These are phyloP conservation scores for Pelecanoides urinatrix DNA, from an alignment of 2,113 vertebrate genomes.

Conservation along the genomic window DNA sequence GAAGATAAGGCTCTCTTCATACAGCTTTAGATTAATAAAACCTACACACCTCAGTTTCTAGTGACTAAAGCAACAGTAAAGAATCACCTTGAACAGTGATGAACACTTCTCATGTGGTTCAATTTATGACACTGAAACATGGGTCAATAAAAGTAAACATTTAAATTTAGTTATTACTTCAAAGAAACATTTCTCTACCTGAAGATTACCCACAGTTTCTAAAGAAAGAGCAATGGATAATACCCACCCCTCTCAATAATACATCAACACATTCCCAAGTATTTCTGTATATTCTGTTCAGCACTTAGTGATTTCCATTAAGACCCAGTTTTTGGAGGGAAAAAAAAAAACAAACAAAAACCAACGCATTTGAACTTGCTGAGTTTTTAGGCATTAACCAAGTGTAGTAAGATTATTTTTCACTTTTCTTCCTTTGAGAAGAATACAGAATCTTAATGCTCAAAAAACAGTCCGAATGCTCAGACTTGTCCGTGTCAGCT, in stretches of 20 bases:
- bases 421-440: not conserved
- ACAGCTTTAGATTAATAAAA: not conserved
- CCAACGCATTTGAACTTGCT: not conserved
- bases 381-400: not conserved
- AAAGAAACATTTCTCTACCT: not conserved
- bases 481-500: not conserved
- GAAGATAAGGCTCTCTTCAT: not conserved
- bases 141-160: not conserved
- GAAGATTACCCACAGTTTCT: not conserved
- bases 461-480: not conserved
- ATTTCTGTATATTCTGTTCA: not conserved
- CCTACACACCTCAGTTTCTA: not conserved
- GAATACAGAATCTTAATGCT: not conserved
- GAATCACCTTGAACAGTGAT: not conserved
- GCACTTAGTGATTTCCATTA: not conserved
- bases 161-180: not conserved
- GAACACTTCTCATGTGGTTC: not conserved
- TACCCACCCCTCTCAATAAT: rapidly evolving
- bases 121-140: not conserved
- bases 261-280: not conserved
- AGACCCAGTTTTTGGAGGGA: not conserved
- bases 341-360: too few species aligned
- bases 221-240: not conserved
- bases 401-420: not conserved
- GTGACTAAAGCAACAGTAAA: not conserved